Evolutionary conservation across 23 tunicate genomes (phyloP).

Genomic region (Trididemnum nubilum): DNA sequence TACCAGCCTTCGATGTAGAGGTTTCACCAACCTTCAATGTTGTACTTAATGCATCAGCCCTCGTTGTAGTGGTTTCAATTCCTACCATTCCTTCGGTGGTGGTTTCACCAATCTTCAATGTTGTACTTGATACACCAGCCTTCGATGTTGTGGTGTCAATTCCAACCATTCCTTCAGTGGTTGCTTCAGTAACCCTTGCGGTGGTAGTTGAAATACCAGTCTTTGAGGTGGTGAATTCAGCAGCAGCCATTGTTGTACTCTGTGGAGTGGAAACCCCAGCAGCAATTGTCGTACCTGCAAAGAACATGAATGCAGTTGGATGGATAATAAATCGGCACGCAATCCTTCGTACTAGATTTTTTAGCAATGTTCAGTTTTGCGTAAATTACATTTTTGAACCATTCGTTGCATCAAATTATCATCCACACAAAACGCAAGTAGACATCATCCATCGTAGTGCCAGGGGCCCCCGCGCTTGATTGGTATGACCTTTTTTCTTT

Average conservation of each 20-base stretch:
- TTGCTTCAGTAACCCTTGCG: not conserved
- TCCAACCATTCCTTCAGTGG: slow-evolving; percentile 6
- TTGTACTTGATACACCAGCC: slow-evolving; percentile 25
- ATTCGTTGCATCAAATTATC: too few relatives aligned
- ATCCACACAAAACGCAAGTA: too few relatives aligned
- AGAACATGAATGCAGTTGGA: too few relatives aligned
- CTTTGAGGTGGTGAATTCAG: slow-evolving; percentile 13
- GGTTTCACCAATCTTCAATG: slow-evolving; percentile 21
- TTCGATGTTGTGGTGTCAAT: slow-evolving; percentile 13
- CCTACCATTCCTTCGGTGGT: slow-evolving; percentile 12
- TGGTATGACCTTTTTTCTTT: too few relatives aligned
- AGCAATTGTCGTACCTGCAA: not conserved
- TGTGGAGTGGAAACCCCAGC: not conserved
- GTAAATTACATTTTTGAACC: too few relatives aligned
- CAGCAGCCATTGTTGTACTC: slow-evolving; percentile 9
- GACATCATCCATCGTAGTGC: too few relatives aligned
- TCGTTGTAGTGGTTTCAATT: slow-evolving; percentile 29
- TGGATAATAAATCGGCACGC: too few relatives aligned
- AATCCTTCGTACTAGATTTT: too few relatives aligned
- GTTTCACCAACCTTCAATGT: slow-evolving; percentile 9
- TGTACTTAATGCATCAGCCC: slow-evolving; percentile 36
- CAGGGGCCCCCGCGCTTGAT: too few relatives aligned
- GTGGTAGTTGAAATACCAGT: slow-evolving; percentile 30
- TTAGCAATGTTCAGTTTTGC: too few relatives aligned
- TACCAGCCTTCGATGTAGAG: slow-evolving; percentile 23